These are phyloP conservation scores for Calliopum simillimum DNA, from an alignment of 2,888 invertebrate genomes.

Conservation along the genomic window DNA sequence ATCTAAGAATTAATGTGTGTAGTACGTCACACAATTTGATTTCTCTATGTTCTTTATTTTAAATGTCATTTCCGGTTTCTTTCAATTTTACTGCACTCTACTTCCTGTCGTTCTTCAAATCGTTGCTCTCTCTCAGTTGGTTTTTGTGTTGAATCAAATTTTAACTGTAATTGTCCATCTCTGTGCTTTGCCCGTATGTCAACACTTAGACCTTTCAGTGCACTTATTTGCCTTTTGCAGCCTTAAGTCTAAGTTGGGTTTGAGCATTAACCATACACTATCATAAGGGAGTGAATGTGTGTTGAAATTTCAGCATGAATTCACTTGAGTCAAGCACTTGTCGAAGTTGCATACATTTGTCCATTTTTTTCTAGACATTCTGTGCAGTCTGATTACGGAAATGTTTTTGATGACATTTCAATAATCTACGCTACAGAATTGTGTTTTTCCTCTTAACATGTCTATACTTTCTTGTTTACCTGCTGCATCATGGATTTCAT, in stretches of 20 bases:
- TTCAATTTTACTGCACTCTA: too few species aligned
- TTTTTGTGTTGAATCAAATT: neutral
- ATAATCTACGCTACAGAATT: constrained; percentile 5
- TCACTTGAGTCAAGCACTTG: too few species aligned
- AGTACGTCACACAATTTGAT: constrained; percentile 11
- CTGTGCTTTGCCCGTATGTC: neutral
- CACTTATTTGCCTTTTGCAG: too few species aligned
- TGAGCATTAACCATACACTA: too few species aligned
- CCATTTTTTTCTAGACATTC: neutral
- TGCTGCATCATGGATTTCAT: too few species aligned
- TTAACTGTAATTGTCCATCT: neutral
- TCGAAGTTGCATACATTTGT: neutral
- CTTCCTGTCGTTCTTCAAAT: too few species aligned
- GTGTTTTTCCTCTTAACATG: neutral
- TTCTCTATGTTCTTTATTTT: constrained; percentile 9
- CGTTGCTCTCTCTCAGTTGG: too few species aligned
- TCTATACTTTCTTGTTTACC: neutral
- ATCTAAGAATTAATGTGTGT: neutral
- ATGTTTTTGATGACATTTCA: constrained; percentile 12
- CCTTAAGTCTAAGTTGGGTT: too few species aligned
- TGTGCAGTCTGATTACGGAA: constrained; percentile 8
- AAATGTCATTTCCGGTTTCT: constrained; percentile 21
- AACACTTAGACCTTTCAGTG: constrained; percentile 13
- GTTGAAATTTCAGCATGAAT: too few species aligned
- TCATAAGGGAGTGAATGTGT: too few species aligned